Base-by-base conservation (phyloP, 2,888 invertebrate genomes). In the Entomobrya multifasciata region DNA sequence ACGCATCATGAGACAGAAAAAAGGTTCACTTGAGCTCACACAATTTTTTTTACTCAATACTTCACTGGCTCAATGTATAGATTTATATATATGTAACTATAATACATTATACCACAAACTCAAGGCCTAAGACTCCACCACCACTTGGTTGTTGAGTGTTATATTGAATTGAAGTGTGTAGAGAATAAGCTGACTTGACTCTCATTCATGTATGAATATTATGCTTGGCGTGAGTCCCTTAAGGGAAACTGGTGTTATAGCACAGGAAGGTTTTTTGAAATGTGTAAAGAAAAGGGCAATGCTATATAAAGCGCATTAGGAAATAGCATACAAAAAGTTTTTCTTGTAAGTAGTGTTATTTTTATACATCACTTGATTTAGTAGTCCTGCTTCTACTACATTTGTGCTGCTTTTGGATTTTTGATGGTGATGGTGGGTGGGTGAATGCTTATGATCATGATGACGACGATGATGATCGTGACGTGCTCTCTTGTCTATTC, bases 171-270 rank as follows among this genome's bases (percentile, higher is more conserved):
- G 41, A 81, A 57, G 70, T 81, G 72, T 72, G 72, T 65, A 41
- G 60, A 41, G n/a, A n/a, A n/a, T n/a, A 20, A 65, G 27, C 57
- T 30, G 72, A 81, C 49, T 81, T 82, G 60, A 74, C 82, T 74
- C 36, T 80, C 20, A 17, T 65, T 44, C 30, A 30, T 36, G 44
- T 44, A 52, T 67, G 65, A 52, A 77, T 77, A 60, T 76, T 60
- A 67, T 77, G 84, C n/a, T n/a, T n/a, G n/a, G n/a, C 84, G 84
- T 84, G 84, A 52, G 65, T 67, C 84, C 84, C 84, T 84, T 84
- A 84, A 84, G 84, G 77, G 84, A 55, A 52, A 30, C n/a, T 62
- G 17, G 5, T 3, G 60, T 41, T 62, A 30, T 27, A 30, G n/a
- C n/a, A 57, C 52, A 47, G 65, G 74, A 62, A 77, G 62, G n/a